Base-by-base conservation (phyloP, 2,888 invertebrate genomes). In the Geophilus truncorum region DNA sequence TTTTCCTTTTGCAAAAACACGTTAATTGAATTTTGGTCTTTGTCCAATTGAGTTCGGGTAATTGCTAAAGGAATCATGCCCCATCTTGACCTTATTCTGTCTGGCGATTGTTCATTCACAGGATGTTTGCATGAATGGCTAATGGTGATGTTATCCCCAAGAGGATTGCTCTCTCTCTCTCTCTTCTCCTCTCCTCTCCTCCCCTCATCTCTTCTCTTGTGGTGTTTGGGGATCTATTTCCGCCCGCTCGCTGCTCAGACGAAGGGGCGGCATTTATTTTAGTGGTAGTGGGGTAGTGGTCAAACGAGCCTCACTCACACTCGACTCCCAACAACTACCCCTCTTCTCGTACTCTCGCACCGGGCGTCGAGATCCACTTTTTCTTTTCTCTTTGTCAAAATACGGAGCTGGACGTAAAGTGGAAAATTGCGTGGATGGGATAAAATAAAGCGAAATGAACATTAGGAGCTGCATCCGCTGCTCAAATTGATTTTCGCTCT, bases 41-140 rank as follows among this genome's bases (percentile, higher is more conserved):
- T 25, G 25, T 62, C 62, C 62, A 62, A 62, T 62, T 62, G 62
- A 21, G n/a, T 45, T 45, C 15, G 45, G 45, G 23, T 62, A 62
- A 62, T 62, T 62, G 21, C 23, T 62, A 62, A 62, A 62, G 62
- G 62, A 62, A 62, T 25, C 62, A 62, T 62, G 62, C 62, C 62
- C 62, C 62, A 62, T 62, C 62, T 62, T 62, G 62, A 62, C 62
- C 62, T 62, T 62, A 62, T 25, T 62, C 25, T 62, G 62, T 25
- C 62, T 45, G 45, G 15, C 45, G 45, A 45, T 45, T 45, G 45
- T 45, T 45, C 62, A 25, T 62, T 62, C 25, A 25, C 62, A 62
- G 62, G 62, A 62, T 62, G 62, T 62, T 62, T 62, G 62, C 62
- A 62, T 62, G 62, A 62, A 62, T 62, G 62, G 62, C 25, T 62